These are phyloP conservation scores for Pseudoips prasinana DNA, from an alignment of 2,888 invertebrate genomes.

Conservation along the genomic window DNA sequence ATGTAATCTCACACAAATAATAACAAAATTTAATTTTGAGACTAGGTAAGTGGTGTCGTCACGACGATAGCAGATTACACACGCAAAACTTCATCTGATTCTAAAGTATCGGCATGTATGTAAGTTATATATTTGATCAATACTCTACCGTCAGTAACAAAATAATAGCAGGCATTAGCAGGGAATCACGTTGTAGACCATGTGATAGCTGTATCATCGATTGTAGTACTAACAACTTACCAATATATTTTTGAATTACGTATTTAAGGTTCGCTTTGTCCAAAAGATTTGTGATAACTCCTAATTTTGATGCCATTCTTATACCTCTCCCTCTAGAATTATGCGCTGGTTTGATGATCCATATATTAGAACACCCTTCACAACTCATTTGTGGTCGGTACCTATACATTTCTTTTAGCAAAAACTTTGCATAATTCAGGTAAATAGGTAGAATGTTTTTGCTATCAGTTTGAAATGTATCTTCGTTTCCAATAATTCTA, in stretches of 20 bases:
- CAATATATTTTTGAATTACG: slow-evolving; percentile 95
- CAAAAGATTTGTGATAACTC: slow-evolving; percentile 85
- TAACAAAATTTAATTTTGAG: no score
- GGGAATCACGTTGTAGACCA: no score
- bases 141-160: no score
- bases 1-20: no score
- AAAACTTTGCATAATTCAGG: slow-evolving; percentile 71
- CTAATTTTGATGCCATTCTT: slow-evolving; percentile 87
- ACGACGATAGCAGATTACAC: no score
- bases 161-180: no score
- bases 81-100: no score
- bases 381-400: slow-evolving; percentile 84
- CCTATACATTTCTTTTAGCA: slow-evolving; percentile 81
- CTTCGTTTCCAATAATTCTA: slow-evolving; percentile 81
- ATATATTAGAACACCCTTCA: slow-evolving; percentile 92
- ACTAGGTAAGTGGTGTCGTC: no score
- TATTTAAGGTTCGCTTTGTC: slow-evolving; percentile 84
- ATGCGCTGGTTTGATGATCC: slow-evolving; percentile 94
- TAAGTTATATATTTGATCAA: no score
- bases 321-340: slow-evolving; percentile 93
- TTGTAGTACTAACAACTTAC: no score
- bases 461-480: slow-evolving; percentile 68
- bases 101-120: no score
- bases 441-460: slow-evolving; percentile 58
- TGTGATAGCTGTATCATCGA: no score